These are phyloP conservation scores for Plagodis dolabraria DNA, from an alignment of 2,888 invertebrate species.

Conservation along the genomic window DNA sequence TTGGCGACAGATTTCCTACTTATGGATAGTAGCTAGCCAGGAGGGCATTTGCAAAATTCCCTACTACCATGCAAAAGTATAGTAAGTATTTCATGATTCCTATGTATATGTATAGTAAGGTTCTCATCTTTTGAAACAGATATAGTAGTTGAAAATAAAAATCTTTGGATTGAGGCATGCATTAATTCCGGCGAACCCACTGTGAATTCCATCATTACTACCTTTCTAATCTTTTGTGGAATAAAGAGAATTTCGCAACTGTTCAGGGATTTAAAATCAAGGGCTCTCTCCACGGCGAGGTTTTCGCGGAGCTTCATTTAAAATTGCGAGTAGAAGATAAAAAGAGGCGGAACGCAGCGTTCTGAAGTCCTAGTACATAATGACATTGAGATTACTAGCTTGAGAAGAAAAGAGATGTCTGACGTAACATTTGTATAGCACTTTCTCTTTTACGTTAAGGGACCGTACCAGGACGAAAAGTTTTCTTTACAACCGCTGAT, in stretches of 20 bases:
- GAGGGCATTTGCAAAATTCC: too few relatives aligned
- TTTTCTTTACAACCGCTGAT: conserved; percentile 62
- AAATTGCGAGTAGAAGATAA: conserved; percentile 64
- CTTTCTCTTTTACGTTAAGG: conserved; percentile 32
- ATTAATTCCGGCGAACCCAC: neutral
- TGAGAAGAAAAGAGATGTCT: conserved; percentile 42
- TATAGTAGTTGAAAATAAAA: too few relatives aligned
- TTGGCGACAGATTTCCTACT: too few relatives aligned
- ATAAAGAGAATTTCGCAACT: conserved; percentile 42
- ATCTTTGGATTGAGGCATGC: neutral
- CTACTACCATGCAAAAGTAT: too few relatives aligned
- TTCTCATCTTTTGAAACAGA: too few relatives aligned
- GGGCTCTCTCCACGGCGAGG: conserved; percentile 49
- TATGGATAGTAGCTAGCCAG: too few relatives aligned
- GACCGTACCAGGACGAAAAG: conserved; percentile 51
- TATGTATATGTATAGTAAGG: too few relatives aligned
- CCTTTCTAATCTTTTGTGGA: conserved; percentile 19
- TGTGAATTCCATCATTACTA: neutral
- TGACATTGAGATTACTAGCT: conserved; percentile 53
- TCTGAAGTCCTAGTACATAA: conserved; percentile 47
- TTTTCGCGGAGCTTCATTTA: conserved; percentile 59
- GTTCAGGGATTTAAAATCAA: conserved; percentile 57
- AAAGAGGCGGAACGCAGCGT: conserved; percentile 53
- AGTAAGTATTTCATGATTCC: too few relatives aligned
- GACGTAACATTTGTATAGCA: conserved; percentile 39